These are phyloP conservation scores for Caenorhabditis latens DNA, from an alignment of 1,140 invertebrate genomes.

Conservation along the genomic window DNA sequence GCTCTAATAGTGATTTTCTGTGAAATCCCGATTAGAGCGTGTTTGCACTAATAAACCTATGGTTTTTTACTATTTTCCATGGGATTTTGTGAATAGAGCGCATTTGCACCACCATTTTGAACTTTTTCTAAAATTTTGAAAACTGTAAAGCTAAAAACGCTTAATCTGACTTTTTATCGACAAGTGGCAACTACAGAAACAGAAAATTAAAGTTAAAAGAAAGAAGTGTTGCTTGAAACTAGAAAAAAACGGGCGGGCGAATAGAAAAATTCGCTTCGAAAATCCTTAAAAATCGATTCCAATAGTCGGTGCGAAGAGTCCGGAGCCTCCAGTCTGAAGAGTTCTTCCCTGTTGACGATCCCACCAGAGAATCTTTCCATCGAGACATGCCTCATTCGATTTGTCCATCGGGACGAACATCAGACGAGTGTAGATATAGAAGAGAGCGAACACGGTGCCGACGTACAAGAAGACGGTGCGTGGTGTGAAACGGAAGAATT, in stretches of 20 bases:
- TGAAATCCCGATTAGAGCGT: too few relatives aligned
- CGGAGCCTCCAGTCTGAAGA: constrained; percentile 69
- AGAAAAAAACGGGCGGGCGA: neutral
- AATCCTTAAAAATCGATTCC: constrained; percentile 69
- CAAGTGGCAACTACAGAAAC: neutral
- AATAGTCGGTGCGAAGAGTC: constrained; percentile 67
- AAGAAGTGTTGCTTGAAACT: neutral
- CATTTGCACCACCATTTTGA: too few relatives aligned
- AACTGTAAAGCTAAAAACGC: too few relatives aligned
- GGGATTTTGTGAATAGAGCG: too few relatives aligned
- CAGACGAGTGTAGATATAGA: constrained; percentile 74
- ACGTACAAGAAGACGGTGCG: constrained; percentile 73
- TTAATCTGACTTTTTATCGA: neutral
- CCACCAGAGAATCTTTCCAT: constrained; percentile 76
- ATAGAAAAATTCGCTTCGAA: constrained; percentile 2
- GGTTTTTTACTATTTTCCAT: too few relatives aligned
- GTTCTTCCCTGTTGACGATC: constrained; percentile 71
- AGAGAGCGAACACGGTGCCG: constrained; percentile 66
- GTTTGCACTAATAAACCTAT: too few relatives aligned
- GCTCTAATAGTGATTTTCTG: too few relatives aligned
- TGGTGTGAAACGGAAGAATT: constrained; percentile 75
- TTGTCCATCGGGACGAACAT: constrained; percentile 67
- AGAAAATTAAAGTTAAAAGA: too few relatives aligned
- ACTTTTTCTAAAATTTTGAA: neutral
- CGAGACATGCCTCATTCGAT: constrained; percentile 69